These are phyloP conservation scores for Paracentrotus lividus DNA, from an alignment of 53 echinoderm and acorn worm genomes.

Conservation along the genomic window DNA sequence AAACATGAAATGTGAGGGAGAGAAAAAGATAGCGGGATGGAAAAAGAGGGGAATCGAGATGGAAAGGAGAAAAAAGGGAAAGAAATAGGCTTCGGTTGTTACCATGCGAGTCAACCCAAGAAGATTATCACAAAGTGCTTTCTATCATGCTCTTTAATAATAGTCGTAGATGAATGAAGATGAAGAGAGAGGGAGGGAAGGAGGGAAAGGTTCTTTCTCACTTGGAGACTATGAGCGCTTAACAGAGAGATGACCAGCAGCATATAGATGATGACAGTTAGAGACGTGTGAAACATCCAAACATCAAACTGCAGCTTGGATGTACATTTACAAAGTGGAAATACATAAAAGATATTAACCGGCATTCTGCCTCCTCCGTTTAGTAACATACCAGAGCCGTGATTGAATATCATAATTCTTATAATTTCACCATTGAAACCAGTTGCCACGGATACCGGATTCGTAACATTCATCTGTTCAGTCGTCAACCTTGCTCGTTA, in stretches of 20 bases:
- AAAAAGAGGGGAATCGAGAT: conserved; percentile 14
- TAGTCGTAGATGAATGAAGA: neutral
- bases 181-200: neutral
- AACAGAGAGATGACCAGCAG: conserved; percentile 8
- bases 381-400: neutral
- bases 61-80: neutral
- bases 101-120: neutral
- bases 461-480: neutral
- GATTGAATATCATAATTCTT: neutral
- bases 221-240: neutral
- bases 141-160: neutral
- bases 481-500: neutral
- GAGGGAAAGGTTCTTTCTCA: neutral
- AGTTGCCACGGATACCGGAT: conserved; percentile 29
- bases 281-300: neutral
- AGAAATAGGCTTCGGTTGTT: conserved; percentile 19
- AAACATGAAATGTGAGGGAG: conserved; percentile 13
- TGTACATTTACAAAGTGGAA: conserved; percentile 37
- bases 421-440: conserved; percentile 25
- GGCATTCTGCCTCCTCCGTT: neutral
- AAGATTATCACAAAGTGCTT: conserved; percentile 42
- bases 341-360: neutral
- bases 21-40: neutral
- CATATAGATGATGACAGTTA: neutral
- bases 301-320: conserved; percentile 5